Conservation (phyloP, 2,797 vertebrate species). For the Onychomys torridus region DNA sequence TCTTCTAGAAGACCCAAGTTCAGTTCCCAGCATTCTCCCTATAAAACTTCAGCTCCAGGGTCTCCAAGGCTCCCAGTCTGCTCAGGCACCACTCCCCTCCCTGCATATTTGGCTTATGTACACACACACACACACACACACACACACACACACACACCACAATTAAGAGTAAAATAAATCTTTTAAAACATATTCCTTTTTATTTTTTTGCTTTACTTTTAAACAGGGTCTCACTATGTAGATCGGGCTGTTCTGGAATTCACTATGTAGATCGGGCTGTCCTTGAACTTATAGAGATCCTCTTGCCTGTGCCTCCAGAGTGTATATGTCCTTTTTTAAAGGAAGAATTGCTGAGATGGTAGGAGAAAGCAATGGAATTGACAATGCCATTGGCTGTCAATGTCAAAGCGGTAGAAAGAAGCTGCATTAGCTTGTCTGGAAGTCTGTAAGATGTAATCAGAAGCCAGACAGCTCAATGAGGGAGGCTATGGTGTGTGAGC, state of each 20-base stretch:
- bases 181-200: neutral
- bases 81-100: neutral
- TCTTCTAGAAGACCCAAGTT: neutral
- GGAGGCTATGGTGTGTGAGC: neutral
- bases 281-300: neutral
- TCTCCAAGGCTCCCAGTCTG: neutral
- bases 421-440: neutral
- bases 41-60: neutral
- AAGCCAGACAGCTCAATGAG: neutral
- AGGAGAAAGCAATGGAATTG: neutral
- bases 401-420: neutral
- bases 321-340: neutral
- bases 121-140: too few relatives aligned
- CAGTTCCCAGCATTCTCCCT: neutral
- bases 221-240: neutral
- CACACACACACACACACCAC: too few relatives aligned
- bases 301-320: neutral
- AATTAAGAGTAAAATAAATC: neutral
- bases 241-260: neutral
- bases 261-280: neutral
- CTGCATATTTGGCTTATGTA: neutral
- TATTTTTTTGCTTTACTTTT: neutral
- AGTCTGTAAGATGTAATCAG: neutral
- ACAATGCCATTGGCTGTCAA: neutral
- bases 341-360: neutral